Evolutionary conservation across 1,140 invertebrate genomes (phyloP).

Genomic region (Drosophila ogumai): DNA sequence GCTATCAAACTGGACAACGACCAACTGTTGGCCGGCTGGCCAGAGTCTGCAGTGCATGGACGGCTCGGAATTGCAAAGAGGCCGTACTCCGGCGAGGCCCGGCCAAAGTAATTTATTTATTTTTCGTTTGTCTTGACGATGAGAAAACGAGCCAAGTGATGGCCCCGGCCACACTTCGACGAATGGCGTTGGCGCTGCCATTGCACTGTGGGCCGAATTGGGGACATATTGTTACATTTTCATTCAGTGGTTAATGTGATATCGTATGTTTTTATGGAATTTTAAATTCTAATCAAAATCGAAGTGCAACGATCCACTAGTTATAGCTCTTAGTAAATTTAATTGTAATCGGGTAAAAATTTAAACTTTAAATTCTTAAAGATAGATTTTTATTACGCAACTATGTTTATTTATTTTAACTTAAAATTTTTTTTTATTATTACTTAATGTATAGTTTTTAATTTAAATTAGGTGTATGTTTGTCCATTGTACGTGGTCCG

Average conservation of each 20-base stretch:
- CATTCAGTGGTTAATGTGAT: too few species aligned
- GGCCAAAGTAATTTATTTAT: constrained; percentile 81
- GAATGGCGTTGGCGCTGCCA: constrained; percentile 66
- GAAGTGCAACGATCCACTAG: too few species aligned
- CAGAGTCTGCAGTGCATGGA: constrained; percentile 69
- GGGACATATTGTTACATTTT: neutral
- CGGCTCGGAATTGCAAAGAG: constrained; percentile 78
- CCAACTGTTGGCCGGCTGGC: constrained; percentile 63
- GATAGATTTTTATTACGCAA: neutral
- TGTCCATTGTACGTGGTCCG: neutral
- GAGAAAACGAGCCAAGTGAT: constrained; percentile 82
- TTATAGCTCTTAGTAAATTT: too few species aligned
- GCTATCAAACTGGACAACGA: constrained; percentile 67
- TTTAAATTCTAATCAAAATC: too few species aligned
- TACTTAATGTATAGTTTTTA: too few species aligned
- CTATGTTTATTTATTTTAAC: neutral
- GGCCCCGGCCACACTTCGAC: constrained; percentile 72
- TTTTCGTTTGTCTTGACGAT: constrained; percentile 83
- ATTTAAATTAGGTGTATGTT: too few species aligned
- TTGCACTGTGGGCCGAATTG: constrained; percentile 5
- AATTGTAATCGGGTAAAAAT: too few species aligned
- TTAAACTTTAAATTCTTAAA: too few species aligned
- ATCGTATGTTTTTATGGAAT: too few species aligned
- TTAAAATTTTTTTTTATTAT: too few species aligned
- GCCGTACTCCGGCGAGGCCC: constrained; percentile 52